Base-by-base conservation (phyloP, 2,113 vertebrate species). In the Apteryx owenii region DNA sequence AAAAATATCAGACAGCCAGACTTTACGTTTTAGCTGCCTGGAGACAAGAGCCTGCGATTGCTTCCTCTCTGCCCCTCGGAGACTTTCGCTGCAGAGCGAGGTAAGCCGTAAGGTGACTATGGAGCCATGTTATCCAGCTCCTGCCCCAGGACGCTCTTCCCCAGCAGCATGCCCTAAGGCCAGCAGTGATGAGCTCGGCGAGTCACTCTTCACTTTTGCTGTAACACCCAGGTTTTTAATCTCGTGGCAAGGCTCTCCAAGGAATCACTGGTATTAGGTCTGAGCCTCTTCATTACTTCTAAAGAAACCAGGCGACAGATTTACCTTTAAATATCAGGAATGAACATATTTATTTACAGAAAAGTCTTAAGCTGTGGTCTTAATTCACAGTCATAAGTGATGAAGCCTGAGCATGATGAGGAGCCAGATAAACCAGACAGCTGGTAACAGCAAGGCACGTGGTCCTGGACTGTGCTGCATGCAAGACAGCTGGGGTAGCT, bases 91-190 rank as follows among this genome's bases (percentile, higher is more conserved):
- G 19, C 26, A 40, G 22, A 65, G 23, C n/a, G 40, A 65, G 62
- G 26, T 66, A 19, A 46, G 17, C 4, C 18, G 13, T 48, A 48
- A 48, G 46, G 19, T 19, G 46, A 18, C 46, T 19, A 19, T 9
- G 46, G 18, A 48, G 46, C 46, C 46, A 12, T 9, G 10, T 66
- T 42, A 42, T 66, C 40, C 64, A 44, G 19, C 20, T 66, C 40
- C 38, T 69, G 50, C 36, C 68, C 40, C 33, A 36, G 56, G 38
- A 54, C 9, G 38, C 53, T 54, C 23, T 38, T 58, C 60, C 60
- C 29, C 51, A 51, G 40, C 2, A 0, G 48, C 6, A 31, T 0
- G 2, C 8, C 33, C 40, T 12, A 9, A 28, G 15, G 22, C 40
- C 40, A 48, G 8, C 6, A 15, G 17, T 3, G 23, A 38, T 5